Evolutionary conservation across 2,888 invertebrate species (phyloP), one percentile per base, ranked within the genome.

Genomic region (Pristionchus fissidentatus): DNA sequence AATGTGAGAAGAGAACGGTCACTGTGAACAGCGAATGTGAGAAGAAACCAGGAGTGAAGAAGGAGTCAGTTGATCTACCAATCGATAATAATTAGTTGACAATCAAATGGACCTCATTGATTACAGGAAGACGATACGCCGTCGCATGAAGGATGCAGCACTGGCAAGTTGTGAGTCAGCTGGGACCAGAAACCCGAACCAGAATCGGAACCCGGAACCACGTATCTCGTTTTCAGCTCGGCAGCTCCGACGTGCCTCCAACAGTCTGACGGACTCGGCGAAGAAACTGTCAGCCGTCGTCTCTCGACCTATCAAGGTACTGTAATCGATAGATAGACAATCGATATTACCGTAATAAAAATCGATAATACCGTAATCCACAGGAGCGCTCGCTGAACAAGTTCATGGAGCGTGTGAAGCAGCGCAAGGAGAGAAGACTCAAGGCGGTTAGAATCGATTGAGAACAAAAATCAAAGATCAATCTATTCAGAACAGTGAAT

Each of bases 91-190:
- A n/a, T 46, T 15, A 15, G 46, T 46, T 10, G 46, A 46, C 15
- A 15, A 35, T 13, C 32, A 35, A 35, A 35, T 35, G 32, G 62
- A 35, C 32, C 15, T 62, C 13, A 32, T 19, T 35, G 62, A 35
- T 8, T 10, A 62, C 35, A 19, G 62, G 4, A 62, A 32, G 32
- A 35, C 62, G 62, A 62, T 62, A 35, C 62, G 62, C 22, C 62
- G 35, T 62, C 62, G 62, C 32, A 62, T 62, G 62, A 62, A 62
- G 62, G 62, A 62, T 62, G 62, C 62, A 32, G 62, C 62, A 8
- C 62, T 62, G 29, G 62, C 62, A 32, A 62, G 62, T 22, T 62
- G 62, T 62, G 3, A 35, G 62, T 62, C 13, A 13, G n/a, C n/a
- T n/a, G n/a, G n/a, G n/a, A n/a, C n/a, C n/a, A n/a, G n/a, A n/a